A percentile compares a stretch with the other conserved stretches of the same genome.
Conservation (phyloP, 2,888 invertebrate species). For the Coelogynopora nodosa region DNA sequence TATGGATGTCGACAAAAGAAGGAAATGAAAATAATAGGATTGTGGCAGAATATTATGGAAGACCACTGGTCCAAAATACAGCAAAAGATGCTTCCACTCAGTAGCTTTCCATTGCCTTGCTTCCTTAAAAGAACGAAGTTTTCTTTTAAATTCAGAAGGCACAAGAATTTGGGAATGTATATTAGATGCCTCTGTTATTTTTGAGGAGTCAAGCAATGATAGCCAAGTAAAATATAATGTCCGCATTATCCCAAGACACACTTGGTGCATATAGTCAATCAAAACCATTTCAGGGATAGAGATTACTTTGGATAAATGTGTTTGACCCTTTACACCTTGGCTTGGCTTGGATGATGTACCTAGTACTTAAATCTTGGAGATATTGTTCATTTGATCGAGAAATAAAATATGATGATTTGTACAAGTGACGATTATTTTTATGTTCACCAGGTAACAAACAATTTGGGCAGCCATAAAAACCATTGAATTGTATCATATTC, state of each 20-base stretch:
- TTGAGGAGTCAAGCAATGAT: too few relatives aligned
- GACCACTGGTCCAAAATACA: neutral
- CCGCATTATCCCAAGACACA: neutral
- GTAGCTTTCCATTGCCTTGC: constrained; percentile 4
- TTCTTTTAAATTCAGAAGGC: neutral
- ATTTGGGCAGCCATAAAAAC: neutral
- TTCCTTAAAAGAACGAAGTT: neutral
- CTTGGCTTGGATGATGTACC: neutral
- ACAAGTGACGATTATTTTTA: constrained; percentile 6
- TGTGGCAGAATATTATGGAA: neutral
- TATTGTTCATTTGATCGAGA: neutral
- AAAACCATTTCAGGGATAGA: neutral
- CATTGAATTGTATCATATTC: constrained; percentile 22
- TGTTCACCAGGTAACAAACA: neutral
- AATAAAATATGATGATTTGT: neutral
- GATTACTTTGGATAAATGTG: too few relatives aligned
- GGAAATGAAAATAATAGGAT: neutral
- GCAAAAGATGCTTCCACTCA: constrained; percentile 1
- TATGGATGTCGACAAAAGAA: neutral
- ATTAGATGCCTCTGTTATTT: neutral
- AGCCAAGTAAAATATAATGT: neutral
- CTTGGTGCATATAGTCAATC: neutral
- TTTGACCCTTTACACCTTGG: too few relatives aligned
- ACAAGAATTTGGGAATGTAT: neutral
- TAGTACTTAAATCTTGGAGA: neutral